These are phyloP conservation scores for Pachyrhynchus sulphureomaculatus DNA, from an alignment of 1,140 invertebrate genomes.

Conservation along the genomic window DNA sequence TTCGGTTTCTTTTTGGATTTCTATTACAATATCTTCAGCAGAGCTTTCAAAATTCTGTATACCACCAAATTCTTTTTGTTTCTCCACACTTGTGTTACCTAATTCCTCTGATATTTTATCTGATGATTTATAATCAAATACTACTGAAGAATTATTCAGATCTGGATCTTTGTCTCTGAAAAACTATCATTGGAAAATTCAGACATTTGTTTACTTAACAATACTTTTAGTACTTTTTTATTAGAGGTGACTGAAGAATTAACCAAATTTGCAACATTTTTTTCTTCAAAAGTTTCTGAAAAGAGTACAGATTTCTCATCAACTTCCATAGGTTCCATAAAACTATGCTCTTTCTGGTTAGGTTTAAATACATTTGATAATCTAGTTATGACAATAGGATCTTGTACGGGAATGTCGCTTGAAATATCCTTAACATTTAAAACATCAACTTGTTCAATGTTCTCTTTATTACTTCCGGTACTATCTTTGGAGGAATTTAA, in stretches of 20 bases:
- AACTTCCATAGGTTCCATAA: conserved; percentile 30
- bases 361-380: conserved; percentile 31
- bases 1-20: neutral
- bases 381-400: neutral
- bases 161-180: too few relatives aligned
- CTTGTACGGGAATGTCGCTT: neutral
- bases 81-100: too few relatives aligned
- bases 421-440: conserved; percentile 1
- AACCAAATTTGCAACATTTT: neutral
- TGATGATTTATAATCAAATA: neutral
- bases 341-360: conserved; percentile 22
- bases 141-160: neutral
- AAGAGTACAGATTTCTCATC: conserved; percentile 13
- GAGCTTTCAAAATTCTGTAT: too few relatives aligned
- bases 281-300: neutral
- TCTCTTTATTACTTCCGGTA: conserved; percentile 28
- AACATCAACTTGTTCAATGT: neutral
- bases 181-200: neutral
- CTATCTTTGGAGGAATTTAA: conserved; percentile 17
- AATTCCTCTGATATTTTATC: neutral
- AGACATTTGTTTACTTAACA: neutral
- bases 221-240: neutral
- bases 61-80: too few relatives aligned
- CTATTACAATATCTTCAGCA: neutral
- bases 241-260: neutral